Evolutionary conservation across 1,140 invertebrate genomes (phyloP).

Genomic region (Drosophila ercepeae): DNA sequence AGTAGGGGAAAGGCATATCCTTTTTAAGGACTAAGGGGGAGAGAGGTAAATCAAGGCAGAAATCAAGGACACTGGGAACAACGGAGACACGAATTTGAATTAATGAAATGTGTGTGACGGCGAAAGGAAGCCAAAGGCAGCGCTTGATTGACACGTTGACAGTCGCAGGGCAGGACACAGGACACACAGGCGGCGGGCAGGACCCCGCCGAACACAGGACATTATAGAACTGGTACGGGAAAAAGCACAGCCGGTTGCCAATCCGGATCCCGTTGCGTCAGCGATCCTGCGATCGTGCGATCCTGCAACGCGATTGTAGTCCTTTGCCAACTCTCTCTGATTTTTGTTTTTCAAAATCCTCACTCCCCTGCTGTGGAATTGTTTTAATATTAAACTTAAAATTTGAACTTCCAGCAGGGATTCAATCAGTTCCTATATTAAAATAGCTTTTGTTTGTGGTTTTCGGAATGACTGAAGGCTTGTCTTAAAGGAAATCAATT

Average conservation of each 20-base stretch:
- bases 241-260: slow-evolving; percentile 40
- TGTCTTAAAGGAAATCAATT: neutral
- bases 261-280: slow-evolving; percentile 23
- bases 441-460: neutral
- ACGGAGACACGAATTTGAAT: slow-evolving; percentile 37
- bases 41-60: neutral
- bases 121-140: slow-evolving; percentile 17
- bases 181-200: slow-evolving; percentile 1
- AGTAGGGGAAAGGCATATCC: neutral
- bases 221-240: slow-evolving; percentile 5
- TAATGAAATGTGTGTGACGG: slow-evolving; percentile 36
- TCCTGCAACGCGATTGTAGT: slow-evolving; percentile 35
- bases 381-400: slow-evolving; percentile 40
- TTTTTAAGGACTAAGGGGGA: neutral
- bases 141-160: slow-evolving; percentile 57
- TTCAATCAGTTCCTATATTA: slow-evolving; percentile 6
- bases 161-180: slow-evolving; percentile 37
- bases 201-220: slow-evolving; percentile 8
- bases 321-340: slow-evolving; percentile 7
- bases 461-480: no score
- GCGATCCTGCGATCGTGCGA: slow-evolving; percentile 30
- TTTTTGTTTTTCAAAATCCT: neutral
- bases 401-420: slow-evolving; percentile 31
- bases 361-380: slow-evolving; percentile 42
- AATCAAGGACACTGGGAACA: slow-evolving; percentile 17